A percentile compares a stretch with the other conserved stretches of the same genome.
Conservation (phyloP, 1,140 invertebrate species). For the Popillia japonica region DNA sequence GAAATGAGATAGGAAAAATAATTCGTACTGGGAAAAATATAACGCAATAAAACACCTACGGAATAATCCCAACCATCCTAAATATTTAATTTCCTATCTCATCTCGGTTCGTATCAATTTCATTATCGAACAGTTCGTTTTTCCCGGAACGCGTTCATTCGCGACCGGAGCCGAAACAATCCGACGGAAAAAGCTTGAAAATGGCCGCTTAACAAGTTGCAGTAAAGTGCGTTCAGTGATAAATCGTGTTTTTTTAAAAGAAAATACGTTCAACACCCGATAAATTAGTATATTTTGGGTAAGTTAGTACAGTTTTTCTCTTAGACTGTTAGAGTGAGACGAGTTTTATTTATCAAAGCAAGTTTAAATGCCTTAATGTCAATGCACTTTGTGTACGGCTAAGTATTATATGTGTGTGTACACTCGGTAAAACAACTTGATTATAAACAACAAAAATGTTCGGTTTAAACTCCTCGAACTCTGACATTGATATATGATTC, state of each 20-base stretch:
- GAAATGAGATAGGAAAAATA: not conserved
- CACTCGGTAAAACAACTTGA: not conserved
- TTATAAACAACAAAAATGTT: constrained; percentile 21
- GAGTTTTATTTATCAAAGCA: constrained; percentile 28
- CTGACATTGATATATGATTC: not conserved
- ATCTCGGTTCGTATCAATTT: constrained; percentile 1
- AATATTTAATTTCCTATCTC: constrained; percentile 11
- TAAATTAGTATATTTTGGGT: constrained; percentile 13
- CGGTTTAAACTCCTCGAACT: constrained; percentile 7
- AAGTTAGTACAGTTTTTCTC: not conserved
- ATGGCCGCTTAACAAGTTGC: constrained; percentile 26
- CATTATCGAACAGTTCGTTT: constrained; percentile 27
- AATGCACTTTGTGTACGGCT: constrained; percentile 22
- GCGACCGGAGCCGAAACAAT: constrained; percentile 1
- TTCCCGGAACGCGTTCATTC: not conserved
- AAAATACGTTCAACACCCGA: not conserved
- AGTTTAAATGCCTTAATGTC: constrained; percentile 33
- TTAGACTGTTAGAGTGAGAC: not conserved
- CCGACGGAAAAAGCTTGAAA: constrained; percentile 27
- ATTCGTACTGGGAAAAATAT: not conserved
- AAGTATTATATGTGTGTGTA: not conserved
- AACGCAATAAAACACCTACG: constrained; percentile 13
- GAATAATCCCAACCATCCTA: constrained; percentile 23
- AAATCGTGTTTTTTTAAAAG: constrained; percentile 16
- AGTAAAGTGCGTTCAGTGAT: constrained; percentile 22